Base-by-base conservation (phyloP, 1,140 invertebrate species). In the Dendroctonus valens region DNA sequence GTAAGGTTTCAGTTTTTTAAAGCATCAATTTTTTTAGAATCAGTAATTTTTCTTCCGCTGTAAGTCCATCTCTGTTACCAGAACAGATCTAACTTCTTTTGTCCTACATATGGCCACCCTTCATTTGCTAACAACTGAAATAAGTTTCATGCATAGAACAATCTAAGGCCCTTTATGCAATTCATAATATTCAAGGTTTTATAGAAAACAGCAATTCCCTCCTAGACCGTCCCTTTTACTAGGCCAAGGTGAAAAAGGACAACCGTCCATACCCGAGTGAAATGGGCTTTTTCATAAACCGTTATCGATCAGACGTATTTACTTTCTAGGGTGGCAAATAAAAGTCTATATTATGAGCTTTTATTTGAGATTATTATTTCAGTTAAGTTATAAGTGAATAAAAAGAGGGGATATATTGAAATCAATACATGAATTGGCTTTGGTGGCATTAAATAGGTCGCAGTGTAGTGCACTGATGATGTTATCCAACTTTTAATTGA, bases 51-150 rank as follows among this genome's bases (percentile, higher is more conserved):
- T 26, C 26, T 26, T 26, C 3, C 26, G 26, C 26, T 26, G 26
- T 26, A 50, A 50, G 48, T 50, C 48, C 48, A 50, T 7, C 54
- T 14, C 40, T 57, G 54, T 42, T 50, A 50, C 40, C 67, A 53
- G 66, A 63, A 67, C 55, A 68, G 58, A 58, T 67, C 54, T 54
- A 46, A 11, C 26, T 46, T 14, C 67, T 70, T 70, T 72, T 73
- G 70, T 73, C 70, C 71, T 69, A 73, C 72, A 73, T 73, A 73
- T 73, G 72, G 68, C 67, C 72, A 67, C 72, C 72, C 72, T 73
- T 73, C 70, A 73, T 73, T 73, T 72, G 68, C 68, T 69, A 70
- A 72, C 70, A 69, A 71, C 59, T 40, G 50, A 64, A 68, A 41
- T 66, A 70, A 70, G 68, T 59, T n/a, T 37, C 11, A 12, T 37